A percentile compares a stretch with the other conserved stretches of the same genome.
phyloP scores from a whole-genome alignment of 2,888 invertebrate genomes.

The Atherix ibis region DNA sequence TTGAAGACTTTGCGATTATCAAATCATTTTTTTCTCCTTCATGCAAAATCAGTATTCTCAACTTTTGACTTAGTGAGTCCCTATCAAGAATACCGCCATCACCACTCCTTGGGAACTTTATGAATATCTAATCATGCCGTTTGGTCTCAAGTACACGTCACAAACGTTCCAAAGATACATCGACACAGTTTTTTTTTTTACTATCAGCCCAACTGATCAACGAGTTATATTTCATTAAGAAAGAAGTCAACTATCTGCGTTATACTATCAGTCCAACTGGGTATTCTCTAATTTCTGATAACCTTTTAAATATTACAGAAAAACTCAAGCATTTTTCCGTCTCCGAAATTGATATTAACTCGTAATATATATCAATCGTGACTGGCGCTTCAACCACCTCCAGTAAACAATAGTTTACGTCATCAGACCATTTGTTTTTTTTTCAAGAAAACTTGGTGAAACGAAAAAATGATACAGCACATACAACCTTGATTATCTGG shows the following conservation, averaged over 20 bases:
- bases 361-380: background rate
- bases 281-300: no score
- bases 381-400: background rate
- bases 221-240: no score
- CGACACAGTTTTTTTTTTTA: background rate
- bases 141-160: background rate
- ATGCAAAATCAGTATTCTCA: no score
- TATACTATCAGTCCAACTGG: no score
- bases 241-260: no score
- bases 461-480: background rate
- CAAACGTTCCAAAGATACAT: conserved; percentile 1
- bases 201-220: no score
- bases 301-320: no score
- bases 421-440: background rate
- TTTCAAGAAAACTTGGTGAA: background rate
- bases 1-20: no score
- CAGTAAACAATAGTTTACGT: background rate
- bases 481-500: background rate
- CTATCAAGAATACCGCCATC: background rate
- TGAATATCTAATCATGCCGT: background rate
- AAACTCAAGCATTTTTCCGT: no score
- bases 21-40: no score
- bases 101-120: background rate
- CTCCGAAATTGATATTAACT: no score
- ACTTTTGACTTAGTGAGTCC: no score